Evolutionary conservation across 2,888 invertebrate species (phyloP).

Genomic region (Ornithoptera priamus): DNA sequence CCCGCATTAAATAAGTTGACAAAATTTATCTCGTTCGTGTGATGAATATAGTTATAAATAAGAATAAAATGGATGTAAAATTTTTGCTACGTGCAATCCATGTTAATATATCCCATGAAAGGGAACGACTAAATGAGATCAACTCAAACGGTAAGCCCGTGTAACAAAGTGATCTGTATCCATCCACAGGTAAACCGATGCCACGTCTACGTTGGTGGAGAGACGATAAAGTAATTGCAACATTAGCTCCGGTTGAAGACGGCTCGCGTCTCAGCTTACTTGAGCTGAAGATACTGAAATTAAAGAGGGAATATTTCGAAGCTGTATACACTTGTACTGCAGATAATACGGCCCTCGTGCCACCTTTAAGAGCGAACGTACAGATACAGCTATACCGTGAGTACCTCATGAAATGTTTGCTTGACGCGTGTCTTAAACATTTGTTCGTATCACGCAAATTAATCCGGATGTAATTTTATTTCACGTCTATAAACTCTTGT

Average conservation of each 20-base stretch:
- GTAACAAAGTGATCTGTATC: conserved; percentile 28
- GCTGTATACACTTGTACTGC: conserved; percentile 86
- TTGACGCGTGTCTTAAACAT: not conserved
- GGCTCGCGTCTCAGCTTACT: conserved; percentile 58
- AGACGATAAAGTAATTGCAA: conserved; percentile 68
- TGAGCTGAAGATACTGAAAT: conserved; percentile 62
- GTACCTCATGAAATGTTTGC: conserved; percentile 49
- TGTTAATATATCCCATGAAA: not conserved
- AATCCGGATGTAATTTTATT: not conserved
- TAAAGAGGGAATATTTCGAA: conserved; percentile 83
- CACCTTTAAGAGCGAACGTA: conserved; percentile 83
- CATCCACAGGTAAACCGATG: conserved; percentile 66
- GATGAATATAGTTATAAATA: not conserved
- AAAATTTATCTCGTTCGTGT: not conserved
- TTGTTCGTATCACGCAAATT: conserved; percentile 5
- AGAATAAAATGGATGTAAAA: not conserved
- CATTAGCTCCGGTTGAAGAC: conserved; percentile 61
- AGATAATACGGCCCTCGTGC: conserved; percentile 84
- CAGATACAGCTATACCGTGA: conserved; percentile 84
- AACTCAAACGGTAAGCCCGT: conserved; percentile 17
- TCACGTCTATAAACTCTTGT: not conserved
- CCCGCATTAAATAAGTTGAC: too few species aligned
- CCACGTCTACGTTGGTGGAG: conserved; percentile 74
- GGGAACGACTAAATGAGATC: not conserved
- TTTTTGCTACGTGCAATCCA: not conserved